phyloP scores from a whole-genome alignment of 2,797 vertebrate genomes.

The Macropodus opercularis region DNA sequence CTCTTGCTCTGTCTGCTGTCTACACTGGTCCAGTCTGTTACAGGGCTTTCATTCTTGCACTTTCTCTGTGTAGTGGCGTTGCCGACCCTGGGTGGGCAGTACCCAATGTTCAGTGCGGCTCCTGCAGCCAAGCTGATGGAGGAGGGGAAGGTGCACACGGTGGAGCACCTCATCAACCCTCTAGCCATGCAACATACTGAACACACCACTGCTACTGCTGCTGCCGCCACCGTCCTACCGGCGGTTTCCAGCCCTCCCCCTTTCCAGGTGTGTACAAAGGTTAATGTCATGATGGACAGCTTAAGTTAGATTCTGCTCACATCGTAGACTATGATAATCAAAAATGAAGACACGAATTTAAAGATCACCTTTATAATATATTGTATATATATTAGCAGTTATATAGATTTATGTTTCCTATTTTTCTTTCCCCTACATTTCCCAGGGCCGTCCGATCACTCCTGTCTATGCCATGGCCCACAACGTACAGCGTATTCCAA shows the following conservation, averaged over 20 bases:
- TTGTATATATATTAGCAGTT: too few relatives aligned
- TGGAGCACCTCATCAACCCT: constrained; percentile 96
- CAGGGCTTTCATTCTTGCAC: constrained; percentile 44
- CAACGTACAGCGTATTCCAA: constrained; percentile 91
- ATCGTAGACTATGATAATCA: too few relatives aligned
- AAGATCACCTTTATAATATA: too few relatives aligned
- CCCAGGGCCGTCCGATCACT: constrained; percentile 94
- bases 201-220: constrained; percentile 76
- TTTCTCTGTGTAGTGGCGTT: constrained; percentile 87
- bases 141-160: constrained; percentile 92
- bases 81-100: constrained; percentile 89
- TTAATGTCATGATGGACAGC: too few relatives aligned
- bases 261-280: constrained; percentile 88
- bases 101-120: constrained; percentile 91
- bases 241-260: constrained; percentile 94
- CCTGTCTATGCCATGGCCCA: constrained; percentile 97
- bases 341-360: too few relatives aligned
- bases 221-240: constrained; percentile 85
- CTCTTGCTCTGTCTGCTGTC: constrained; percentile 10
- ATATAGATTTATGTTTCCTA: too few relatives aligned
- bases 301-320: too few relatives aligned
- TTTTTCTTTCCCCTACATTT: neutral
- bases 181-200: constrained; percentile 91
- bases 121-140: constrained; percentile 92
- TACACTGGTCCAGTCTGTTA: constrained; percentile 17